A percentile compares a stretch with the other conserved stretches of the same genome.
phyloP scores from a whole-genome alignment of 1,140 invertebrate species.

The Apocrypta bakeri region DNA sequence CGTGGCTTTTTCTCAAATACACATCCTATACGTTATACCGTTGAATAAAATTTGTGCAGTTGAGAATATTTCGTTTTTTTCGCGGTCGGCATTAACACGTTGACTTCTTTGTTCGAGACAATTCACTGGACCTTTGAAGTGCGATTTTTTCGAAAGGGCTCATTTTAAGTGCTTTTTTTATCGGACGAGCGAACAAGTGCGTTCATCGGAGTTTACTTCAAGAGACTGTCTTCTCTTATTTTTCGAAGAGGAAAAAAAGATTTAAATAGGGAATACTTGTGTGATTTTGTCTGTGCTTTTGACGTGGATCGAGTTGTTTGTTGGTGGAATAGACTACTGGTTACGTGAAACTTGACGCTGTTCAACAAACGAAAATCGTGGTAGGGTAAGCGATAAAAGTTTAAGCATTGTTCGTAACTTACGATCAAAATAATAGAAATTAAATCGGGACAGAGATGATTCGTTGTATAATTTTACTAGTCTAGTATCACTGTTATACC shows the following conservation, averaged over 20 bases:
- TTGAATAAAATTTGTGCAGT: too few relatives aligned
- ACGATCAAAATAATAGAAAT: neutral
- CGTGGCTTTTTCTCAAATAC: neutral
- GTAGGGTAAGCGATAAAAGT: neutral
- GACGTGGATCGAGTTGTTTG: neutral
- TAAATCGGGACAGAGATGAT: too few relatives aligned
- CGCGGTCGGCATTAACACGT: too few relatives aligned
- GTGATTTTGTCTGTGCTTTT: neutral
- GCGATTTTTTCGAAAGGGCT: too few relatives aligned
- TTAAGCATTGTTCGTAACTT: too few relatives aligned
- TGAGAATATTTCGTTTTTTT: too few relatives aligned
- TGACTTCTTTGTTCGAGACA: too few relatives aligned
- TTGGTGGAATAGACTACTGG: neutral
- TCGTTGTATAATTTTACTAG: too few relatives aligned
- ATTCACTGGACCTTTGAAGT: too few relatives aligned
- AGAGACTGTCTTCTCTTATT: neutral
- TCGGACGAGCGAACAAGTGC: neutral
- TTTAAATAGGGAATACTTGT: neutral
- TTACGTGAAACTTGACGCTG: neutral
- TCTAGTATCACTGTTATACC: too few relatives aligned
- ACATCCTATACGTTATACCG: neutral
- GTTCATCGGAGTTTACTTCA: neutral
- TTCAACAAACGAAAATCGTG: neutral
- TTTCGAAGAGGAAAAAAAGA: neutral
- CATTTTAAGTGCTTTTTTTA: neutral